Evolutionary conservation across 2,888 invertebrate genomes (phyloP).

Genomic region (Rhorus exstirpatorius): DNA sequence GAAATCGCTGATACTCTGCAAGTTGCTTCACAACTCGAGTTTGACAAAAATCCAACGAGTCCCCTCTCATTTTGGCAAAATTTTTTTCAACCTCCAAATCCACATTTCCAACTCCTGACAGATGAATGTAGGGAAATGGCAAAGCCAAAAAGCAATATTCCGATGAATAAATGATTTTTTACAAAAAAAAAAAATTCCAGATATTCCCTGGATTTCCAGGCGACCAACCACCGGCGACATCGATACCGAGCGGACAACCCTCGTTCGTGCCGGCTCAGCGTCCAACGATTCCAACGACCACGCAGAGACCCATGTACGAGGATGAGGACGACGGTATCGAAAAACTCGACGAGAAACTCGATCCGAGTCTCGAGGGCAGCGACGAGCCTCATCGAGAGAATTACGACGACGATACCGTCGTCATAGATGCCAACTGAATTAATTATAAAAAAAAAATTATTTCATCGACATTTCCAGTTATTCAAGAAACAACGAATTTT

Average conservation of each 20-base stretch:
- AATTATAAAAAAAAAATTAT: neutral
- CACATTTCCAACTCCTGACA: too few relatives aligned
- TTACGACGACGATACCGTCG: conserved; percentile 74
- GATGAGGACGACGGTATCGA: conserved; percentile 77
- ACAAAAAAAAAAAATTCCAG: conserved; percentile 41
- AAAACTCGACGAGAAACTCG: conserved; percentile 77
- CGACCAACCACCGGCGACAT: conserved; percentile 48
- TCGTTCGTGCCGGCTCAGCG: conserved; percentile 57
- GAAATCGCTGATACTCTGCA: too few relatives aligned
- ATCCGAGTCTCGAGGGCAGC: conserved; percentile 68
- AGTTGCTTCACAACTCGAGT: too few relatives aligned
- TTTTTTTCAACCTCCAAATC: too few relatives aligned
- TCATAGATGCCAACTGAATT: conserved; percentile 73
- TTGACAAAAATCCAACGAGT: too few relatives aligned
- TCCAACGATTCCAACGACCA: conserved; percentile 50
- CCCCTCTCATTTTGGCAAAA: too few relatives aligned
- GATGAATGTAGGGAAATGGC: too few relatives aligned
- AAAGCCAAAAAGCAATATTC: too few relatives aligned
- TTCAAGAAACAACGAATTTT: too few relatives aligned
- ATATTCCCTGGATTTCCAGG: conserved; percentile 50
- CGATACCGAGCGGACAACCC: conserved; percentile 55
- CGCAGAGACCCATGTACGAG: conserved; percentile 52
- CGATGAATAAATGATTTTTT: neutral
- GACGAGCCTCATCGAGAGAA: conserved; percentile 47
- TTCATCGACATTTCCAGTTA: conserved; percentile 50